These are phyloP conservation scores for Oconnorella tubifera DNA, from an alignment of 2,888 invertebrate species.

Conservation along the genomic window DNA sequence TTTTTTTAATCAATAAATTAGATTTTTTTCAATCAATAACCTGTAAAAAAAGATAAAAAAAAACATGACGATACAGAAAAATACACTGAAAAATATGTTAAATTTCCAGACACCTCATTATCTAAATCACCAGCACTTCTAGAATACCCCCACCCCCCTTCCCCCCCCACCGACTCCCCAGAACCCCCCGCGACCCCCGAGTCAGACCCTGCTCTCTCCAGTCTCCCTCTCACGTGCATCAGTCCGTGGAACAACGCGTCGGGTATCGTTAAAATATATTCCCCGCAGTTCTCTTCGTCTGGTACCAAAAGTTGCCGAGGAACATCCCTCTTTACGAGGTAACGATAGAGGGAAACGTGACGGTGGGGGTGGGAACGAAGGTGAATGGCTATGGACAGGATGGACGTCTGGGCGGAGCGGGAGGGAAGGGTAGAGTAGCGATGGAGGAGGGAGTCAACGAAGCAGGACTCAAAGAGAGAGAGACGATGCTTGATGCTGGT, in stretches of 20 bases:
- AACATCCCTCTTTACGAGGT: background rate
- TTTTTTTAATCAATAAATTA: no score
- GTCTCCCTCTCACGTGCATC: background rate
- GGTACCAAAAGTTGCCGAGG: background rate
- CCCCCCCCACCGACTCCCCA: no score
- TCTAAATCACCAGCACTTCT: no score
- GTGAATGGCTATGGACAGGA: constrained; percentile 1
- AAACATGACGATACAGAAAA: no score
- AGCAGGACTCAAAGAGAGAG: constrained; percentile 26
- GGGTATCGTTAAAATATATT: constrained; percentile 14
- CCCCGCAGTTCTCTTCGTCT: constrained; percentile 8
- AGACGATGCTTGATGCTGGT: constrained; percentile 19
- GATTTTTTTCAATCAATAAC: no score
- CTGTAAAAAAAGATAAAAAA: no score
- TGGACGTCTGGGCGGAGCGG: constrained; percentile 1
- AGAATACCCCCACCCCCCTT: no score
- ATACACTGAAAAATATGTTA: no score
- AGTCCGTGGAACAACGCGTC: constrained; percentile 16
- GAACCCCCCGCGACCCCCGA: background rate
- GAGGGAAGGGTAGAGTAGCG: constrained; percentile 3
- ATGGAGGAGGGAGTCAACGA: constrained; percentile 12
- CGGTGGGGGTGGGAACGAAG: constrained; percentile 8
- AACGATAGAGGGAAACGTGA: constrained; percentile 2
- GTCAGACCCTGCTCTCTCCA: background rate
- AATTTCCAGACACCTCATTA: no score